Base-by-base conservation (phyloP, 2,888 invertebrate genomes). In the Tigriopus californicus region DNA sequence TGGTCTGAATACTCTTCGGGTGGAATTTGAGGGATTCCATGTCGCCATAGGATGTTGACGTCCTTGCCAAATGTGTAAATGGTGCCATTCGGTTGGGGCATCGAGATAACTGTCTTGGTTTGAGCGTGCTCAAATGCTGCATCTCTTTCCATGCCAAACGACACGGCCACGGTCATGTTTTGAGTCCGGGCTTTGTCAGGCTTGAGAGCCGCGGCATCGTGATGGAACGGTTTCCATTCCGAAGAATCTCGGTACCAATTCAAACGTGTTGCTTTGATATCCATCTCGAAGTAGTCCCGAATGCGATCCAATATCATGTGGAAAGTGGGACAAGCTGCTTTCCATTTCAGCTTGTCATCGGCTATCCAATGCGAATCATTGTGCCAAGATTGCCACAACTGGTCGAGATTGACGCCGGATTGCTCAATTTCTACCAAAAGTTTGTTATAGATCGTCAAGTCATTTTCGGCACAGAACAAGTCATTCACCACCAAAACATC, bases 171-270 rank as follows among this genome's bases (percentile, higher is more conserved):
- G 1, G 57, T 57, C 15, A 57, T 46, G 6, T 57, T 57, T 24
- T 57, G 57, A 13, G 57, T 57, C 41, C 6, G 46, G 22, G 57
- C 57, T 2, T 10, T 46, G 10, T 57, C 25, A 10, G 10, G 18
- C 2, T 57, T 57, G 6, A 57, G 18, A 15, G 57, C 57, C 12
- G 57, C 57, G 3, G 57, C 57, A 41, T 57, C 57, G 22, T 57
- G 57, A 57, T 57, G 57, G 20, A 46, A 57, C 8, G 57, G 57
- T 57, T 57, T 57, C 57, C 57, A 57, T 20, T 57, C 57, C 1
- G 57, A 3, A n/a, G 42, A 3, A 46, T 57, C 46, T 22, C 57
- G 25, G 15, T 57, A 57, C 57, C 57, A 57, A 41, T 57, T 57
- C 20, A 57, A 22, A 1, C 57, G 40, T 8, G 57, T 57, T 47